Conservation (phyloP, 2,797 vertebrate species). For the Chelon auratus region DNA sequence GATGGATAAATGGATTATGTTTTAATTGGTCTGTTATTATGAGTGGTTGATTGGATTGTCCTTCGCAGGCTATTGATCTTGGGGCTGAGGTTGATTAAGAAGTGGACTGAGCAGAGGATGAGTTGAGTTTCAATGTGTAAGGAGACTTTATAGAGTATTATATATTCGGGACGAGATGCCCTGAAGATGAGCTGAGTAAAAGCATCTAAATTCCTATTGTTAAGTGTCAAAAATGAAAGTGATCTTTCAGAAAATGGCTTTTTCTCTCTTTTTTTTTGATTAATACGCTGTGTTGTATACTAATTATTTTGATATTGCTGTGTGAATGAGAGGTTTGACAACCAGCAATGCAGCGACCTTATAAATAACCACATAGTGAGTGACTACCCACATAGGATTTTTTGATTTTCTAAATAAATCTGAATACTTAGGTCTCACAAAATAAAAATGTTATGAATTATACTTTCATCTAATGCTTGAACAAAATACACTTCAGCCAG, state of each 20-base stretch:
- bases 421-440: too few relatives aligned
- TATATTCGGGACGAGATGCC: slow-evolving; percentile 33
- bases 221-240: slow-evolving; percentile 28
- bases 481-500: slow-evolving; percentile 4
- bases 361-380: neutral
- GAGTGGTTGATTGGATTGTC: slow-evolving; percentile 80
- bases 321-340: neutral
- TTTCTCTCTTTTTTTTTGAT: neutral
- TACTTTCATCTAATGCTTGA: neutral
- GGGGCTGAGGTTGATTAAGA: slow-evolving; percentile 75
- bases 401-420: too few relatives aligned
- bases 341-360: neutral
- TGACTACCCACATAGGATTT: too few relatives aligned
- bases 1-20: slow-evolving; percentile 81
- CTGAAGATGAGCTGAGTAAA: slow-evolving; percentile 31
- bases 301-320: neutral
- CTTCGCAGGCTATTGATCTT: slow-evolving; percentile 81
- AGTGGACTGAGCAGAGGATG: slow-evolving; percentile 57
- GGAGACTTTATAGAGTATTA: slow-evolving; percentile 27
- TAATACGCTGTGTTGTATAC: slow-evolving; percentile 6
- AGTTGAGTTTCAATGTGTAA: slow-evolving; percentile 41
- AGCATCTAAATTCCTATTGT: slow-evolving; percentile 26
- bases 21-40: slow-evolving; percentile 81
- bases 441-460: too few relatives aligned
- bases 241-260: neutral